Percentiles rank a stretch among this genome's conserved stretches.
Conservation (phyloP, 2,797 vertebrate species). For the Melanotaenia nigrans region DNA sequence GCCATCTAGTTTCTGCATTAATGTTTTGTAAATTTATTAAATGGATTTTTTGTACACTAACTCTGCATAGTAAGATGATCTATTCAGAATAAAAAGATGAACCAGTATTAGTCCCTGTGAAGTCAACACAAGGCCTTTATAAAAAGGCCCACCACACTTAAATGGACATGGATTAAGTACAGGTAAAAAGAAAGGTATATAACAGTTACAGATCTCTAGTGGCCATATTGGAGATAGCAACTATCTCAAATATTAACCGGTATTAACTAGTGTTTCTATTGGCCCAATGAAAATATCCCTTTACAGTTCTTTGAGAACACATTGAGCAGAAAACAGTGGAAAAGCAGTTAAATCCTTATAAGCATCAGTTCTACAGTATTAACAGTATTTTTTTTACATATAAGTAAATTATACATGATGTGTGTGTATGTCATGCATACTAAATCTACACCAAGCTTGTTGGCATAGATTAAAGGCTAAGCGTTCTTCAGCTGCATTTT, state of each 20-base stretch:
- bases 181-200: neutral
- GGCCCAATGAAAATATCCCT: neutral
- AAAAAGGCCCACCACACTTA: neutral
- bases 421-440: neutral
- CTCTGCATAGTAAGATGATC: neutral
- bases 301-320: neutral
- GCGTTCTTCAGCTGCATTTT: neutral
- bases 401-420: neutral
- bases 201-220: neutral
- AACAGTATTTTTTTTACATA: neutral
- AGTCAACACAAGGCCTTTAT: neutral
- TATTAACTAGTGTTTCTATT: neutral
- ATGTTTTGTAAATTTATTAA: constrained; percentile 9
- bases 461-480: neutral
- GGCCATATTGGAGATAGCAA: neutral
- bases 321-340: neutral
- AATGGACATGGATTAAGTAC: neutral
- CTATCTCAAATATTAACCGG: neutral
- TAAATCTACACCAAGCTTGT: neutral
- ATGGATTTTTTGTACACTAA: neutral
- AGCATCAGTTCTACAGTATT: neutral
- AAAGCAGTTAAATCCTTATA: neutral
- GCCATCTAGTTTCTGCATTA: constrained; percentile 12
- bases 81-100: neutral
- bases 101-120: neutral